phyloP scores from a whole-genome alignment of 2,113 vertebrate genomes.

The Oryzias melastigma region DNA sequence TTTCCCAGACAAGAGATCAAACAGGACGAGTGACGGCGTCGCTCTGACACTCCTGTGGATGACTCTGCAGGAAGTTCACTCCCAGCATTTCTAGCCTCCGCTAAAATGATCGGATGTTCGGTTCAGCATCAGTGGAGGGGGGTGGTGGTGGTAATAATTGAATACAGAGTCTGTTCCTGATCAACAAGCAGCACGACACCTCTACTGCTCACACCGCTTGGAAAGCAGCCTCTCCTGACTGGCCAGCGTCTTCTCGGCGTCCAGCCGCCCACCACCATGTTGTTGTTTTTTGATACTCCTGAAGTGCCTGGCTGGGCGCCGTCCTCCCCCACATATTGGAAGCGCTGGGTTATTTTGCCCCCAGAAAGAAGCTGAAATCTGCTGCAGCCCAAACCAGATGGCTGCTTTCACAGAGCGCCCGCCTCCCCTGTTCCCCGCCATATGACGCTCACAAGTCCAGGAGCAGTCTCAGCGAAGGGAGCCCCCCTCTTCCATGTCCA shows the following conservation, averaged over 20 bases:
- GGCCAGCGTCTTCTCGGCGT: conserved; percentile 35
- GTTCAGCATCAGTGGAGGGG: neutral
- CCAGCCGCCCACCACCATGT: conserved; percentile 56
- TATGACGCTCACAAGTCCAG: conserved; percentile 78
- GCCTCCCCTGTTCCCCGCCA: conserved; percentile 78
- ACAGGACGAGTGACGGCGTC: too few relatives aligned
- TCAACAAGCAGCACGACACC: conserved; percentile 51
- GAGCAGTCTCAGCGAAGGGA: conserved; percentile 59
- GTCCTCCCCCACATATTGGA: conserved; percentile 72
- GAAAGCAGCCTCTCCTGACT: conserved; percentile 53
- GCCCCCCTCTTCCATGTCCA: conserved; percentile 25
- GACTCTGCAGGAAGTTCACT: too few relatives aligned
- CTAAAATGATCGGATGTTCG: too few relatives aligned
- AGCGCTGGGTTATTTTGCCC: conserved; percentile 75
- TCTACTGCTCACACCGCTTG: conserved; percentile 44
- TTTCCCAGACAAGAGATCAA: too few relatives aligned
- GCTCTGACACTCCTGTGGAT: too few relatives aligned
- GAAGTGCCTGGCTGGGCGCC: conserved; percentile 59
- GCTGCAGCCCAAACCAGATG: conserved; percentile 80
- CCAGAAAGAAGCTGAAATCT: conserved; percentile 78
- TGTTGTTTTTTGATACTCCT: conserved; percentile 41
- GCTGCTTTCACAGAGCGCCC: conserved; percentile 73
- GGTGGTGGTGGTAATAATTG: conserved; percentile 46
- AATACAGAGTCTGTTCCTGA: conserved; percentile 44
- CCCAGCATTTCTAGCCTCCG: too few relatives aligned